Evolutionary conservation across 2,797 vertebrate species (phyloP), one percentile per base, ranked within the genome.

Genomic region (Oryzias dopingdopingensis): DNA sequence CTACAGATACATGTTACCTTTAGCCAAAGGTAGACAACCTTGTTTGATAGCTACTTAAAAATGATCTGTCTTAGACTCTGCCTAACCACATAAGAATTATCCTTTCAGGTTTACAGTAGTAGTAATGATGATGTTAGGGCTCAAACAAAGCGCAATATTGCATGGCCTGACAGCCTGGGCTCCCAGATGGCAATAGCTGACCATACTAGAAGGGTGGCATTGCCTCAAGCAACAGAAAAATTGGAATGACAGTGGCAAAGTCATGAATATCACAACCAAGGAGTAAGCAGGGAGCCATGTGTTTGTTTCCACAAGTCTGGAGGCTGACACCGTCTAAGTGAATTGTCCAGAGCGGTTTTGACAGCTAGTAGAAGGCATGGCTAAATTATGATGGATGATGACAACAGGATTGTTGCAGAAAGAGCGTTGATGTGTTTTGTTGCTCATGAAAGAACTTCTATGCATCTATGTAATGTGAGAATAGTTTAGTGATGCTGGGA

Each of bases 341-440:
- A 89, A 88, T 90, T 88, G 84, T 85, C 83, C 86, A 77, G 86
- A 81, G 77, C 81, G 52, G 80, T 70, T 85, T 79, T 89, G 88
- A 90, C 87, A 87, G 87, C 80, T 47, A 72, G 81, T 84, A 79
- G 83, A 88, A 86, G 73, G 86, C 79, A 76, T 69, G 54, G 65
- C 77, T 74, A 76, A 81, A 89, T 87, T 87, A 85, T 87, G 86
- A 90, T 87, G 87, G 86, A 90, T 90, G 87, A 87, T 84, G 87
- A 88, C 86, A 88, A 82, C 83, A 80, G 62, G 80, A 74, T 71
- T 67, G 79, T 67, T 80, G 82, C 74, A 71, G 72, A 56, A 81
- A 64, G 64, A 63, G 73, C 76, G 65, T 70, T 83, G 76, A 88
- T 84, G 83, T 85, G 78, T 86, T 83, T 81, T 84, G 77, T 81